Evolutionary conservation across 2,797 vertebrate species (phyloP).

Genomic region (Schizopygopsis malacanthus): DNA sequence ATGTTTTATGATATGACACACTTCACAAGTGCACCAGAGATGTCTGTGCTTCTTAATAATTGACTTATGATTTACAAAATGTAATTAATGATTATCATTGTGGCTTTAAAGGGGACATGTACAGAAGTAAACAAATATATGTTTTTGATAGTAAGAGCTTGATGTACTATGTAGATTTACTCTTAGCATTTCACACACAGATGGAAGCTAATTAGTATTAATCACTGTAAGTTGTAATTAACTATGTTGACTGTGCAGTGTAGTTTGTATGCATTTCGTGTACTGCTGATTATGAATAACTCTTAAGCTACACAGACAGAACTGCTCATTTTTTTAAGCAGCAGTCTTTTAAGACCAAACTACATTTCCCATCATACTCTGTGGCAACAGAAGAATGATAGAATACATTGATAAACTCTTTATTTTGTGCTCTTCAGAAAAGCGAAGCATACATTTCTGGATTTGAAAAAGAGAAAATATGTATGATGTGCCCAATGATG

Average conservation of each 20-base stretch:
- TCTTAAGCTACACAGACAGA: neutral
- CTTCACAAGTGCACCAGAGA: neutral
- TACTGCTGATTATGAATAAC: neutral
- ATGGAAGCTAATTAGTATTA: neutral
- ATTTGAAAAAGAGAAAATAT: neutral
- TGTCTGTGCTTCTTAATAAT: constrained; percentile 4
- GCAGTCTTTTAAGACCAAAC: neutral
- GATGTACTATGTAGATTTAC: neutral
- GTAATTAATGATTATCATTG: neutral
- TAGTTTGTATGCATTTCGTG: neutral
- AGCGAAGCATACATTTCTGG: neutral
- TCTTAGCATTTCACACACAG: neutral
- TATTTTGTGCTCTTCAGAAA: neutral
- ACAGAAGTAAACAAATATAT: neutral
- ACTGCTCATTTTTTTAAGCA: neutral
- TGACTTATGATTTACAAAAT: neutral
- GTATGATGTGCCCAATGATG: neutral
- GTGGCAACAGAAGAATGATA: neutral
- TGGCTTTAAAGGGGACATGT: neutral
- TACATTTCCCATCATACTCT: neutral
- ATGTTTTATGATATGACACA: constrained; percentile 13
- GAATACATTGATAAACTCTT: neutral
- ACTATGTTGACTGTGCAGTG: neutral
- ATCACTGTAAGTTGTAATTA: neutral
- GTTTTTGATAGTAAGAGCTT: neutral